These are phyloP conservation scores for Polyploca ridens DNA, from an alignment of 2,888 invertebrate species.

Conservation along the genomic window DNA sequence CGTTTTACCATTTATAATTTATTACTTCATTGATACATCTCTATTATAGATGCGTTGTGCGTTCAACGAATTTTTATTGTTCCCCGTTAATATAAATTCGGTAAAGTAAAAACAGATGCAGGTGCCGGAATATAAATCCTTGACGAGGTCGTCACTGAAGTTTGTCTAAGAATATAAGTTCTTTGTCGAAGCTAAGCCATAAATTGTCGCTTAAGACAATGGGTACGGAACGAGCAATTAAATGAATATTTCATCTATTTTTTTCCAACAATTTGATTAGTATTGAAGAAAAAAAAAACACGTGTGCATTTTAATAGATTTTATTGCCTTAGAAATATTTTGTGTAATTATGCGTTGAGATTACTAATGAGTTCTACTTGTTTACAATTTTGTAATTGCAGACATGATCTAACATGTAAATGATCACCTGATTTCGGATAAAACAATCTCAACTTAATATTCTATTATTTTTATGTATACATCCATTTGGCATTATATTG, in stretches of 20 bases:
- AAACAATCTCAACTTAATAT: background rate
- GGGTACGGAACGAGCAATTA: constrained; percentile 58
- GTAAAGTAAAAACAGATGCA: constrained; percentile 54
- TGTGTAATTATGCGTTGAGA: constrained; percentile 39
- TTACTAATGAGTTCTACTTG: constrained; percentile 43
- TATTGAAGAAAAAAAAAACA: constrained; percentile 29
- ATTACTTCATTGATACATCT: constrained; percentile 49
- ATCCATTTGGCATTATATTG: too few species aligned
- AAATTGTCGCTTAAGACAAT: constrained; percentile 67
- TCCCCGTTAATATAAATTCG: constrained; percentile 62
- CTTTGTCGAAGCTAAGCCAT: constrained; percentile 48
- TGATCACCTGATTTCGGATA: constrained; percentile 3
- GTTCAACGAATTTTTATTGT: constrained; percentile 61
- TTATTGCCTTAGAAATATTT: constrained; percentile 43
- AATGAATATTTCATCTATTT: constrained; percentile 72
- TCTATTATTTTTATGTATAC: background rate
- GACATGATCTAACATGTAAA: constrained; percentile 7
- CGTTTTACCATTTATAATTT: constrained; percentile 58
- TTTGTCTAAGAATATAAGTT: constrained; percentile 39
- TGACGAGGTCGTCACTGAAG: constrained; percentile 50
- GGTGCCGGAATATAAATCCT: constrained; percentile 63
- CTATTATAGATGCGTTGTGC: constrained; percentile 57
- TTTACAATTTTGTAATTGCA: constrained; percentile 11
- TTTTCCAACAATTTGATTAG: constrained; percentile 36
- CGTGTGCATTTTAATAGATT: constrained; percentile 52